Percentiles rank a stretch among this genome's conserved stretches.
phyloP scores from a whole-genome alignment of 1,140 invertebrate genomes.

The Apis mellifera region DNA sequence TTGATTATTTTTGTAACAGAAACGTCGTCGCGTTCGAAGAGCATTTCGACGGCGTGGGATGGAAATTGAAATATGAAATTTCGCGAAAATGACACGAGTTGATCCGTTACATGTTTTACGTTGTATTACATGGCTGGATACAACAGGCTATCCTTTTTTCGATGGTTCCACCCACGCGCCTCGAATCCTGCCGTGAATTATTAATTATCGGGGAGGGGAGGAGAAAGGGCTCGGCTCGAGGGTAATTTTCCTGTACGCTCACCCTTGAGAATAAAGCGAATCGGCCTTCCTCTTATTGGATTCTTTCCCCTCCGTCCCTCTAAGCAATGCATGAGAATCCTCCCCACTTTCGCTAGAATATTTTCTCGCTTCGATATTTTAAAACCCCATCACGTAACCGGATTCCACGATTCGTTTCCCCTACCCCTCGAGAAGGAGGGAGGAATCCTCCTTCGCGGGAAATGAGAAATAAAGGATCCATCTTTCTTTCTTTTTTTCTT shows the following conservation, averaged over 20 bases:
- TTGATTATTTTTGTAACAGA: too few relatives aligned
- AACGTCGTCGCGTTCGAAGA: too few relatives aligned
- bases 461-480: constrained; percentile 1
- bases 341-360: not conserved
- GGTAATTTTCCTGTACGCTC: constrained; percentile 6
- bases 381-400: constrained; percentile 45
- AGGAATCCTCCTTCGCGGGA: not conserved
- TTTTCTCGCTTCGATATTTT: constrained; percentile 22
- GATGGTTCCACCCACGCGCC: not conserved
- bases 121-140: too few relatives aligned
- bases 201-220: constrained; percentile 26
- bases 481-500: not conserved
- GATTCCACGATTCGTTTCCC: constrained; percentile 24
- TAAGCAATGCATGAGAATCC: constrained; percentile 24
- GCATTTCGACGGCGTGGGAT: not conserved
- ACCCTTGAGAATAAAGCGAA: constrained; percentile 39
- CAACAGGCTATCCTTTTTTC: not conserved
- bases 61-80: constrained; percentile 42
- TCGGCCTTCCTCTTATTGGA: constrained; percentile 10
- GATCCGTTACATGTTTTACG: too few relatives aligned
- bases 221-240: not conserved
- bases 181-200: not conserved
- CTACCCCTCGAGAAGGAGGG: not conserved
- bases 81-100: constrained; percentile 39
- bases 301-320: constrained; percentile 20